phyloP scores from a whole-genome alignment of 1,140 invertebrate genomes.

The Microplitis mediator region DNA sequence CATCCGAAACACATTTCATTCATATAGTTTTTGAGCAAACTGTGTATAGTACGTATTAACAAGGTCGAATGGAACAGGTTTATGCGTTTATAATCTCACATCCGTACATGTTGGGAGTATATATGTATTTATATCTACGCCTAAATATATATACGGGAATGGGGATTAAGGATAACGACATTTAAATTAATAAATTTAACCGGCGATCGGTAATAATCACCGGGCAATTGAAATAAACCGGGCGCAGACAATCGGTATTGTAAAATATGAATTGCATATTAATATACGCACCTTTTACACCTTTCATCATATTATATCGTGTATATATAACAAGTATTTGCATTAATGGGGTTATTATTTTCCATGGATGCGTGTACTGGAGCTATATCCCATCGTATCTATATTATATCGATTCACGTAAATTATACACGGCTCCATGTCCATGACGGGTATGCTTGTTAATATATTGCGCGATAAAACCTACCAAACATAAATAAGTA shows the following conservation, averaged over 20 bases:
- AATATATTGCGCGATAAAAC: no score
- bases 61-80: conserved; percentile 10
- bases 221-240: no score
- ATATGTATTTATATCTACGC: background rate
- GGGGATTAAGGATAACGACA: background rate
- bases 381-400: no score
- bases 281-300: background rate
- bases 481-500: no score
- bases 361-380: background rate
- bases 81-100: conserved; percentile 8
- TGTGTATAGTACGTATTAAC: background rate
- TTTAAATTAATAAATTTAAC: background rate
- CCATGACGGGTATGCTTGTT: no score
- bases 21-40: background rate
- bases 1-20: conserved; percentile 22
- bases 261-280: no score
- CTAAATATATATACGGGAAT: background rate
- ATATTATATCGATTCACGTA: no score
- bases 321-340: background rate
- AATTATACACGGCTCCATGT: no score
- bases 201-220: no score
- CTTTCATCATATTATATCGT: background rate
- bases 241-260: no score
- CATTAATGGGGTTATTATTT: background rate
- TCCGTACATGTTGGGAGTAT: background rate